A percentile compares a stretch with the other conserved stretches of the same genome.
Evolutionary conservation across 2,888 invertebrate species (phyloP).

Genomic region (Melinopterus prodromus): DNA sequence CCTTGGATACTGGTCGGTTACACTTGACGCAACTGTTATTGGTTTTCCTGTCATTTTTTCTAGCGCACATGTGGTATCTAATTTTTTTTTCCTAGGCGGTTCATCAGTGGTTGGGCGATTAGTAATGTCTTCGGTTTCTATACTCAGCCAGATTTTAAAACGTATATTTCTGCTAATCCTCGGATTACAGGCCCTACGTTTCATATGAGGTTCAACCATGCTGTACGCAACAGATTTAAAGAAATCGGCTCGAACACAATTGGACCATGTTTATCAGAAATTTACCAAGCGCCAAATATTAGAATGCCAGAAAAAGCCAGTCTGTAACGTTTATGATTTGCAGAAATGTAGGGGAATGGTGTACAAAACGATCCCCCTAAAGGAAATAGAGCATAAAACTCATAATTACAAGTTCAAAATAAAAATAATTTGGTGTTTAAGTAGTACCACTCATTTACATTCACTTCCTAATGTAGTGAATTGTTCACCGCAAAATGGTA

Average conservation of each 20-base stretch:
- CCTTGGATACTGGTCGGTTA: neutral
- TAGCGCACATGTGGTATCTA: constrained; percentile 9
- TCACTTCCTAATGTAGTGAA: too few relatives aligned
- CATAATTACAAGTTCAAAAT: too few relatives aligned
- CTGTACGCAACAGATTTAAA: constrained; percentile 12
- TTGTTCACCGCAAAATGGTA: too few relatives aligned
- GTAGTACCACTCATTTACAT: too few relatives aligned
- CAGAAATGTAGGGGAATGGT: too few relatives aligned
- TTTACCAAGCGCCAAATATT: too few relatives aligned
- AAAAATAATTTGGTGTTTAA: too few relatives aligned
- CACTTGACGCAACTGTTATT: neutral
- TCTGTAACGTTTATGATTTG: too few relatives aligned
- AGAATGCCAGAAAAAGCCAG: too few relatives aligned
- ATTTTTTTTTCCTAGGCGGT: constrained; percentile 5
- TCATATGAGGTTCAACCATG: constrained; percentile 12
- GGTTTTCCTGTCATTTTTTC: constrained; percentile 15
- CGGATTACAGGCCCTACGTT: neutral
- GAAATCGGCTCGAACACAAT: constrained; percentile 10
- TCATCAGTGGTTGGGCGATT: neutral
- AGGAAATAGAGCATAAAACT: too few relatives aligned
- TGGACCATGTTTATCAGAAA: too few relatives aligned
- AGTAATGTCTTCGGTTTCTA: constrained; percentile 5
- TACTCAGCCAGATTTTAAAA: neutral
- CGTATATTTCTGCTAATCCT: constrained; percentile 8
- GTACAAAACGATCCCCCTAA: too few relatives aligned